These are phyloP conservation scores for Malurus cyaneus DNA, from an alignment of 2,113 vertebrate genomes.

Conservation along the genomic window DNA sequence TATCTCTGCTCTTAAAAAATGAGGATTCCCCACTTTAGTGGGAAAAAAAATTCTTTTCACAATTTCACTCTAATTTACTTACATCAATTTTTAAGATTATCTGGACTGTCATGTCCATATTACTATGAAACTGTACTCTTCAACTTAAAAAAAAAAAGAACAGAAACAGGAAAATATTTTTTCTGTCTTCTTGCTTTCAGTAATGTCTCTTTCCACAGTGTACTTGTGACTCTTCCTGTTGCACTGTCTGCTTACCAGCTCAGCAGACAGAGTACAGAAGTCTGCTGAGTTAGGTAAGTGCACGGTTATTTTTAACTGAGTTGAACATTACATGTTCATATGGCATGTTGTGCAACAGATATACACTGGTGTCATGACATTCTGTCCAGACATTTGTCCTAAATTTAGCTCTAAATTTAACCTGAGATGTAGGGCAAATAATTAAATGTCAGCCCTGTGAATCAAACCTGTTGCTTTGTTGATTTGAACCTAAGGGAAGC, in stretches of 20 bases:
- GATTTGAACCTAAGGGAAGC: not conserved
- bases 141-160: not conserved
- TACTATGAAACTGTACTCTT: not conserved
- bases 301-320: slow-evolving; percentile 57
- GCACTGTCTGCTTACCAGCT: not conserved
- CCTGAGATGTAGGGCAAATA: slow-evolving; percentile 39
- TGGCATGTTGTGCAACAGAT: slow-evolving; percentile 54
- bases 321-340: slow-evolving; percentile 8
- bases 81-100: not conserved
- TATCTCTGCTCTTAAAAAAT: not conserved
- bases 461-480: slow-evolving; percentile 17
- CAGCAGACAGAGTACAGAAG: slow-evolving; percentile 7
- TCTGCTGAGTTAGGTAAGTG: slow-evolving; percentile 50
- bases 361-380: slow-evolving; percentile 49
- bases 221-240: not conserved
- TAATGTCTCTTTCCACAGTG: not conserved
- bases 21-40: not conserved
- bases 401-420: slow-evolving; percentile 57
- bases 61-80: not conserved
- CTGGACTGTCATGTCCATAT: not conserved
- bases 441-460: slow-evolving; percentile 55
- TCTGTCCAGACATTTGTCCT: slow-evolving; percentile 65
- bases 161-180: not conserved
- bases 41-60: not conserved
- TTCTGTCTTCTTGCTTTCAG: not conserved